Conservation (phyloP, 2,888 invertebrate genomes). For the Temnothorax unifasciatus region DNA sequence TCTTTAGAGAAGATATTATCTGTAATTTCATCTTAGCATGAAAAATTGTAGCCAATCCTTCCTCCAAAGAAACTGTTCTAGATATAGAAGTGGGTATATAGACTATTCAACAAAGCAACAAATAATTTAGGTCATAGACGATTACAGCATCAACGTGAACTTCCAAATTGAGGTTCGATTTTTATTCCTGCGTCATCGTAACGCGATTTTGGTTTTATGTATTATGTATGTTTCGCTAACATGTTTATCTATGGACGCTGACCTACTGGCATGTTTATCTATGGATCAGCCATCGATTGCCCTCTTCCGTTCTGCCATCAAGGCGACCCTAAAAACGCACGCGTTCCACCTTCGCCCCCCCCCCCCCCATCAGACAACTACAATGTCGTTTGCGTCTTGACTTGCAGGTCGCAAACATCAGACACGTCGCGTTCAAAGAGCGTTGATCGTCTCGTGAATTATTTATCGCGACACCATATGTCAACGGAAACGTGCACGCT, state of each 20-base stretch:
- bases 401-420: neutral
- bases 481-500: conserved; percentile 36
- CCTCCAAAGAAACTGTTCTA: neutral
- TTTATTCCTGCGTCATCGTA: neutral
- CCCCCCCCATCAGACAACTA: neutral
- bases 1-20: neutral
- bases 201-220: conserved; percentile 18
- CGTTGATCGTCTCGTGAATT: conserved; percentile 30
- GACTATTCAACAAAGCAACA: neutral
- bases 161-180: neutral
- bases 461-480: conserved; percentile 17
- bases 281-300: conserved; percentile 18
- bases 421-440: neutral
- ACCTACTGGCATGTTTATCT: conserved; percentile 36
- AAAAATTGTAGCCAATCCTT: neutral
- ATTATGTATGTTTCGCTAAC: neutral
- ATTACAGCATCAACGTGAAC: neutral
- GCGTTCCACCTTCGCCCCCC: neutral
- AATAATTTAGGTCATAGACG: neutral
- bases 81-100: neutral
- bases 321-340: conserved; percentile 24
- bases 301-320: neutral
- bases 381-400: neutral
- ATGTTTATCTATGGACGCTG: conserved; percentile 26
- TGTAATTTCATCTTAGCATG: neutral